These are phyloP conservation scores for Buathra laborator DNA, from an alignment of 2,888 invertebrate species.

Conservation along the genomic window DNA sequence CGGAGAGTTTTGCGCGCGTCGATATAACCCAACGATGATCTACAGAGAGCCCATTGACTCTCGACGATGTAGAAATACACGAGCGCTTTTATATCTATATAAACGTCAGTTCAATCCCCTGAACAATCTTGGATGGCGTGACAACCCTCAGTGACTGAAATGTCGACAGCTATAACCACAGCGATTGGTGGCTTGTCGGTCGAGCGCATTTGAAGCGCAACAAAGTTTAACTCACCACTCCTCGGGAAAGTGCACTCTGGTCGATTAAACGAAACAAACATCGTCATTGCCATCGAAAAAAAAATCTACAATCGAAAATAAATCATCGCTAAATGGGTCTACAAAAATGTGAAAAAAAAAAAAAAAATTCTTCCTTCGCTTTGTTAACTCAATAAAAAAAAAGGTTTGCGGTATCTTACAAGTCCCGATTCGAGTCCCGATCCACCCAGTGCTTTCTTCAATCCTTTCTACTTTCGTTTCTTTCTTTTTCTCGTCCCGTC, in stretches of 20 bases:
- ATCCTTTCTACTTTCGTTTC: not conserved
- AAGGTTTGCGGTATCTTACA: not conserved
- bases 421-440: slow-evolving; percentile 12
- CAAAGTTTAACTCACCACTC: not conserved
- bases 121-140: no score
- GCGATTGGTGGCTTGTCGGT: no score
- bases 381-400: not conserved
- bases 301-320: not conserved
- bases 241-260: slow-evolving; percentile 43
- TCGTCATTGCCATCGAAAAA: not conserved
- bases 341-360: not conserved
- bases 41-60: no score
- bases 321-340: not conserved
- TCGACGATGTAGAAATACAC: no score
- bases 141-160: no score
- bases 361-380: not conserved
- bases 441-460: slow-evolving; percentile 14
- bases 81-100: no score
- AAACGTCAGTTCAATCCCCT: no score
- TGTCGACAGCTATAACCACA: no score
- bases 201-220: no score
- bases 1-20: no score
- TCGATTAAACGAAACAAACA: slow-evolving; percentile 64
- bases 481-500: slow-evolving; percentile 9
- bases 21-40: no score